Base-by-base conservation (phyloP, 2,888 invertebrate species). In the Amblyjoppa proteus region DNA sequence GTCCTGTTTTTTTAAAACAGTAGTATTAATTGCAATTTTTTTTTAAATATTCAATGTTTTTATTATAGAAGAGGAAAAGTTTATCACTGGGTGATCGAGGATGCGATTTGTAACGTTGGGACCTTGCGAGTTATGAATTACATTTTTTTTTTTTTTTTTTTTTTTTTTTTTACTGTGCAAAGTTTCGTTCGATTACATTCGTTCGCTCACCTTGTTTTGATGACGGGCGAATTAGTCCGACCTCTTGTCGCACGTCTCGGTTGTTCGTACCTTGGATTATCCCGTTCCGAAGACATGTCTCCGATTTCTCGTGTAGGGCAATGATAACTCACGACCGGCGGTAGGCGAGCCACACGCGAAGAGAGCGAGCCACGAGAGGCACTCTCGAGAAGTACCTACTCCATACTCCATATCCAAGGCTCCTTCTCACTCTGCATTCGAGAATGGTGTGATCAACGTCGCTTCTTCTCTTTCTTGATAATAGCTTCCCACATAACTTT, bases 141-240 rank as follows among this genome's bases (percentile, higher is more conserved):
- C 49, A 28, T 28, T 49, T 69, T 2, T 41, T 9, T 9, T 7
- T 41, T 9, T 9, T 0, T 28, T 49, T 49, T 2, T 41, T 9
- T 9, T 7, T 28, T 49, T 69, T 2, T 41, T 9, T 9, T 7
- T 9, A 41, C 41, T 41, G 41, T 41, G 9, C 11, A 41, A 41
- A 41, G 11, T 41, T 41, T 41, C 41, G 41, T 41, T 41, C 0
- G 9, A 41, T 41, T 41, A 9, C 3, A 41, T 31, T 25, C 13
- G 49, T 69, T 75, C 31, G 70, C 81, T 84, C 56, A 81, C 84
- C 81, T 58, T 16, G 73, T 74, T 68, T 53, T 76, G 41, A 69
- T 38, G 13, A 81, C 58, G 6, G 41, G 58, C 73, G 76, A 66
- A 81, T 81, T 79, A 64, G 53, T 76, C 73, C 69, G 49, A 9